Conservation (phyloP, 2,888 invertebrate genomes). For the Zaprionus bogoriensis region DNA sequence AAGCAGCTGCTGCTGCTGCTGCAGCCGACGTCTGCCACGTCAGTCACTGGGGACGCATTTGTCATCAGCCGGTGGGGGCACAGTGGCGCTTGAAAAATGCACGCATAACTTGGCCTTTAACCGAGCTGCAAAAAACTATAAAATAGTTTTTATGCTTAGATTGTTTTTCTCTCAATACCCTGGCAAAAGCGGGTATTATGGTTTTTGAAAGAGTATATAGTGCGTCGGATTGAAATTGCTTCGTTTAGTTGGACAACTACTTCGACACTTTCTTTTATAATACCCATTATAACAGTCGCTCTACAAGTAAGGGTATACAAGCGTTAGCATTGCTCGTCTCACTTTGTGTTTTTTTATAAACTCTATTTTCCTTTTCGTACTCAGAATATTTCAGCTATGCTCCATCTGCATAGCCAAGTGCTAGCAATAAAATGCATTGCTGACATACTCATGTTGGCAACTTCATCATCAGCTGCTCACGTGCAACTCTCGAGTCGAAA, state of each 20-base stretch:
- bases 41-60: constrained; percentile 67
- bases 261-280: no score
- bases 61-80: constrained; percentile 43
- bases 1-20: neutral
- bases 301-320: neutral
- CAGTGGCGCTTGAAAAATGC: constrained; percentile 45
- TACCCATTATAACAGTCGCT: neutral
- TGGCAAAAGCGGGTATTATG: neutral
- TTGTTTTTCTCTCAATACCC: constrained; percentile 11
- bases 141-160: constrained; percentile 45
- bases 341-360: neutral
- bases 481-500: constrained; percentile 3
- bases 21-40: constrained; percentile 17
- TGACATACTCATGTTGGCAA: constrained; percentile 35
- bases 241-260: no score
- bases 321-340: neutral
- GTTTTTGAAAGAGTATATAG: neutral
- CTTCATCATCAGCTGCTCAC: constrained; percentile 37
- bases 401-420: constrained; percentile 18
- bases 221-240: no score
- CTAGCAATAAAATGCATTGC: constrained; percentile 60
- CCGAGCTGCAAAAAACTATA: constrained; percentile 51
- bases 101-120: constrained; percentile 68
- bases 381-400: constrained; percentile 27
- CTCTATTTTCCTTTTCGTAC: neutral